phyloP scores from a whole-genome alignment of 2,797 vertebrate species.

The Rhyacichthys aspro region DNA sequence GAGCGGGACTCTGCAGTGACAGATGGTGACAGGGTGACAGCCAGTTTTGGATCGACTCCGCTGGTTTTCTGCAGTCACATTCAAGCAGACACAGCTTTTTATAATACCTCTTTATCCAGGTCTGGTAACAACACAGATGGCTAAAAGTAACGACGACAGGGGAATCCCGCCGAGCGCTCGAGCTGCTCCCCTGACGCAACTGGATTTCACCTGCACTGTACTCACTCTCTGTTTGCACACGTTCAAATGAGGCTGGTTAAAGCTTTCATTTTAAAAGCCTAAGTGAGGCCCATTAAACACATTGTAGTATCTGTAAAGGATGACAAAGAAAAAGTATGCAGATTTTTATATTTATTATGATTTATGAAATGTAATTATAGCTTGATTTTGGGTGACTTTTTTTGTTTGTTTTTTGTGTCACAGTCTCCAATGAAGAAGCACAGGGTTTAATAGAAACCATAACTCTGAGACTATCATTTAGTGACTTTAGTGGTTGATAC shows the following conservation, averaged over 20 bases:
- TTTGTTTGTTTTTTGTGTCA: no score
- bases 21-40: conserved; percentile 57
- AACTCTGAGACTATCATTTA: no score
- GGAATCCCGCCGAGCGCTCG: conserved; percentile 26
- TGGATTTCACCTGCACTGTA: conserved; percentile 2
- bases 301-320: no score
- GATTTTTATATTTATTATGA: no score
- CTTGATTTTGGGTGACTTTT: no score
- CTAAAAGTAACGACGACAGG: conserved; percentile 27
- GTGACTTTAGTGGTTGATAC: no score
- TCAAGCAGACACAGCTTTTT: conserved; percentile 26
- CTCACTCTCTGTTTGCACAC: background rate
- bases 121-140: conserved; percentile 44
- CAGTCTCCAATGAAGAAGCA: no score
- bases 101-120: conserved; percentile 47
- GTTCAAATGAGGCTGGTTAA: background rate
- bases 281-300: no score
- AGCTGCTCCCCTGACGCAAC: conserved; percentile 9
- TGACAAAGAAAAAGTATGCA: no score
- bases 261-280: no score
- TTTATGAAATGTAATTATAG: no score
- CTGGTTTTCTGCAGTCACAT: conserved; percentile 34
- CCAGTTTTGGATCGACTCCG: conserved; percentile 47
- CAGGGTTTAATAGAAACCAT: no score
- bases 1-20: conserved; percentile 50